phyloP scores from a whole-genome alignment of 2,888 invertebrate species.

The Girardia tigrina region DNA sequence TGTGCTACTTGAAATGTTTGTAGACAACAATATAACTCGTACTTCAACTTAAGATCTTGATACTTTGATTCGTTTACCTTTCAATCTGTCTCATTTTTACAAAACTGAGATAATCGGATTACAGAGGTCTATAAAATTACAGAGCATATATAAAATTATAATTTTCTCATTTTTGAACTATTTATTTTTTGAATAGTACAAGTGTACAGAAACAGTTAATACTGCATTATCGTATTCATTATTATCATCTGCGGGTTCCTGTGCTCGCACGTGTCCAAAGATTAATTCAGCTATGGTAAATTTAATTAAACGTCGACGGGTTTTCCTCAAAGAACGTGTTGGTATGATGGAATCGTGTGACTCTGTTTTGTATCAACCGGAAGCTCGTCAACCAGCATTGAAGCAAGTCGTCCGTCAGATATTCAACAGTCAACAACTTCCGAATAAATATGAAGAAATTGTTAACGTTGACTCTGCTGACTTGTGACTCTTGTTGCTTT shows the following conservation, averaged over 20 bases:
- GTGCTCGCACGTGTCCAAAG: conserved; percentile 32
- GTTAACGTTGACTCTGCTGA: neutral
- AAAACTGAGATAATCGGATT: too few relatives aligned
- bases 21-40: too few relatives aligned
- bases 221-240: neutral
- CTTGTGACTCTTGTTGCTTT: neutral
- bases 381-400: conserved; percentile 28
- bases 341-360: conserved; percentile 15
- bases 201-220: neutral
- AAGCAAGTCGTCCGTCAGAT: conserved; percentile 32
- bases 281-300: conserved; percentile 25
- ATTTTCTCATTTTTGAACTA: too few relatives aligned
- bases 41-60: too few relatives aligned
- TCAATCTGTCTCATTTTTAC: too few relatives aligned
- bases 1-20: too few relatives aligned
- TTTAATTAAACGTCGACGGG: conserved; percentile 26
- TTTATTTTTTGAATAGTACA: too few relatives aligned
- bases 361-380: conserved; percentile 27
- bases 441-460: conserved; percentile 26
- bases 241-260: neutral
- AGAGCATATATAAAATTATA: too few relatives aligned
- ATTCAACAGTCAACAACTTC: conserved; percentile 31
- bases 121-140: too few relatives aligned
- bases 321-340: conserved; percentile 26
- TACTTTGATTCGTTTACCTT: too few relatives aligned